Base-by-base conservation (phyloP, 2,797 vertebrate genomes). In the Pipistrellus nathusii region DNA sequence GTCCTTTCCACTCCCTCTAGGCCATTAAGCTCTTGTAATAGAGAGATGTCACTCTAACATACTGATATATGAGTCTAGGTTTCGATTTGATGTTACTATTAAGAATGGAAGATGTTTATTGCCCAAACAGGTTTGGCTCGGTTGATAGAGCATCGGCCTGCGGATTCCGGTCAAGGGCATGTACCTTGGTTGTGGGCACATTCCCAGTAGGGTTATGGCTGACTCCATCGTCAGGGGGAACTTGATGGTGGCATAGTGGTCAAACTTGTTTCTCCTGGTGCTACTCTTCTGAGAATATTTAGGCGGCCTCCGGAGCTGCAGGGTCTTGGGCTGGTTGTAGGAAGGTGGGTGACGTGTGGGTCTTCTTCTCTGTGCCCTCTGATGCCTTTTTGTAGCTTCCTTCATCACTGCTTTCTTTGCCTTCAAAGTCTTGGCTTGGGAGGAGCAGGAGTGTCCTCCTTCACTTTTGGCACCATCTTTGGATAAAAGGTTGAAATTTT, bases 41-140 rank as follows among this genome's bases (percentile, higher is more conserved):
- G 55, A 62, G 78, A 55, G 55, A 77, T 92, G 55, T 32, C 48
- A 92, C 18, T 17, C 41, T 80, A 6, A 4, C 88, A 18, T 90
- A 32, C 23, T 48, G 57, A 90, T 44, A 17, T 14, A 11, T 84
- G 66, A 86, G 64, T 82, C 44, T 66, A 55, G 57, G 32, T 88
- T 88, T 94, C 66, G 93, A 41, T 88, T 82, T 91, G 64, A 35
- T 83, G 21, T 66, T 76, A 48, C 51, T 87, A 53, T 71, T 95
- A 94, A 80, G 66, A 92, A 46, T 82, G 88, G 78, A 80, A 82
- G 35, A 32, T 71, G 11, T 95, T 86, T n/a, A n/a, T 41, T 41
- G 38, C 38, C 38, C 38, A 41, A 41, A 41, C 38, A 6, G 38
- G 38, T 41, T 41, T 41, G 38, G 38, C 38, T 41, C 38, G 7